Evolutionary conservation across 1,140 invertebrate species (phyloP), one percentile per base, ranked within the genome.

Genomic region (Amphibalanus amphitrite): DNA sequence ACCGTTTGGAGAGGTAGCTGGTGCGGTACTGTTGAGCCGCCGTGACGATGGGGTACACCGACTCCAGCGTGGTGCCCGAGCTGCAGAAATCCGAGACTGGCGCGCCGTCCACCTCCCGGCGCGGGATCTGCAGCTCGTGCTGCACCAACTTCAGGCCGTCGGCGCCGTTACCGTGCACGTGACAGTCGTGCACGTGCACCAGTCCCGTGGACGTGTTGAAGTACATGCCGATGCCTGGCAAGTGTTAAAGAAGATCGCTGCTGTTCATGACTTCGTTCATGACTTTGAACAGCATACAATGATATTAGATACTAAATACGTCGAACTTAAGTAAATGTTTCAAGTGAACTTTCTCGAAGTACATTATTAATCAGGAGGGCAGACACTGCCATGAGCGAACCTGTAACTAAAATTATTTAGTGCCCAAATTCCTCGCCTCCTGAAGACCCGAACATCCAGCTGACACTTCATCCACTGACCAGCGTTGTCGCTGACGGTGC

Each of bases 141-240:
- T 89, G 87, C 26, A 91, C 85, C 79, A 90, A 94, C 78, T 89
- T 88, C 64, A 96, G 81, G n/a, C 93, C 93, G 80, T 95, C 92
- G 0, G 85, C 91, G 1, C 87, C 88, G 80, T 95, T 96, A 74
- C 90, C 86, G 64, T 85, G 84, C 28, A 95, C 82, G 0, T 73
- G 71, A 76, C 88, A 90, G 72, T 87, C 86, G 67, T 89, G 85
- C 3, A 95, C 82, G 70, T 85, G 83, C 0, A 88, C 84, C 75
- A 88, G 81, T 23, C 92, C 92, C 74, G 86, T 87, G n/a, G 90
- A 91, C 69, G 90, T 92, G 80, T 95, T 96, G 3, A 95, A 83
- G 79, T 90, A 95, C 40, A 95, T 82, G 23, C 93, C 93, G 77
- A 93, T 91, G 69, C 93, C 92, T 86, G 74, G 38, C 64, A 64